A percentile compares a stretch with the other conserved stretches of the same genome.
Conservation (phyloP, 2,113 vertebrate genomes). For the Peromyscus polionotus region DNA sequence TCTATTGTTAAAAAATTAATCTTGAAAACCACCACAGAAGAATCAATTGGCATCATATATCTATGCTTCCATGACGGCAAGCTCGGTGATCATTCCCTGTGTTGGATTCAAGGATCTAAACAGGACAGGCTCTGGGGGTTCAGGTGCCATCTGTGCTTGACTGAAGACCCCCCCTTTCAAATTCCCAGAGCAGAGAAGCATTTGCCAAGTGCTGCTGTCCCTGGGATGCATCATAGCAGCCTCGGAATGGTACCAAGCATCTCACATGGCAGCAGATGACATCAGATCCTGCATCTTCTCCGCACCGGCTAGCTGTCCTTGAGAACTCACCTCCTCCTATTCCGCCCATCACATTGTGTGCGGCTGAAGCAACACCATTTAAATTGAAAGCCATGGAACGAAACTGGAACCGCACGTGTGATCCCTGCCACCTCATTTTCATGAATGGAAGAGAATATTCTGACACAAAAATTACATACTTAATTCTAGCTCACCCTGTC, state of each 20-base stretch:
- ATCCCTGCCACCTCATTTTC: constrained; percentile 94
- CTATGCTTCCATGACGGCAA: background rate
- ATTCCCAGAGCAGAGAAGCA: background rate
- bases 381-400: constrained; percentile 87
- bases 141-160: background rate
- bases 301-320: constrained; percentile 83
- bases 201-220: background rate
- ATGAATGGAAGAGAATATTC: constrained; percentile 98
- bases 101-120: background rate
- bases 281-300: constrained; percentile 54
- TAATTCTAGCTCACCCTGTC: constrained; percentile 98
- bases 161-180: constrained; percentile 6
- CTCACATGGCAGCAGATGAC: background rate
- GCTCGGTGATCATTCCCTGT: no score
- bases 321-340: constrained; percentile 70
- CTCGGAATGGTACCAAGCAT: background rate
- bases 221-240: background rate
- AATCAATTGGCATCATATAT: background rate
- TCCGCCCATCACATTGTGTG: constrained; percentile 64
- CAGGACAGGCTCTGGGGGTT: background rate
- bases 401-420: constrained; percentile 86
- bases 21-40: background rate
- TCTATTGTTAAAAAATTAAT: background rate
- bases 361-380: constrained; percentile 84
- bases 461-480: constrained; percentile 97